These are phyloP conservation scores for Paratilapia polleni DNA, from an alignment of 2,113 vertebrate species.

Conservation along the genomic window DNA sequence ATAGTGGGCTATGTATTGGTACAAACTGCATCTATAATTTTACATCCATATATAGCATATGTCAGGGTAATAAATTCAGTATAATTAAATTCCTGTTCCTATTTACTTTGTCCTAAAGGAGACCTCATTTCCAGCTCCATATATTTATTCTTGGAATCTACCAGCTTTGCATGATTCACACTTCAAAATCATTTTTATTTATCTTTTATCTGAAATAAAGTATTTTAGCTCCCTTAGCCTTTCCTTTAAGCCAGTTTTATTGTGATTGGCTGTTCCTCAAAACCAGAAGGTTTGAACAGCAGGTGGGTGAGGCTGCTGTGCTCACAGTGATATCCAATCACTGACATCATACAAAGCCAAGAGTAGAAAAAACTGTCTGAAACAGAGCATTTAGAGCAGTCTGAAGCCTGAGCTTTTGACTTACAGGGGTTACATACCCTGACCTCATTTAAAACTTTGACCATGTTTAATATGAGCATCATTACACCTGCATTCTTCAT, in stretches of 20 bases:
- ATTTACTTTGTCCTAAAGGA: background rate
- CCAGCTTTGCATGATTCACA: background rate
- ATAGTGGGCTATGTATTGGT: background rate
- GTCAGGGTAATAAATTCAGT: background rate
- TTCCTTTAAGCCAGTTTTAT: background rate
- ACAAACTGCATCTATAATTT: background rate
- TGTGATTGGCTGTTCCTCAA: background rate
- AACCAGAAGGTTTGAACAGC: background rate
- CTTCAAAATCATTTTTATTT: background rate
- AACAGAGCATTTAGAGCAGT: background rate
- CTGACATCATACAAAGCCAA: background rate
- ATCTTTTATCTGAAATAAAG: background rate
- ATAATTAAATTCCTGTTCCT: background rate
- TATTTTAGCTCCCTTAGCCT: background rate
- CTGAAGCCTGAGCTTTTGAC: background rate
- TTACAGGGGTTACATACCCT: background rate
- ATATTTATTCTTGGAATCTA: background rate
- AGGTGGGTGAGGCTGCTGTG: background rate
- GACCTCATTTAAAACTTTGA: background rate
- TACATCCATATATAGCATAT: background rate
- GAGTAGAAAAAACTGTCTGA: background rate
- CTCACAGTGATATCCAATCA: background rate
- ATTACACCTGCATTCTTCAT: slow-evolving; percentile 81
- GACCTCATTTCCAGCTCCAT: background rate
- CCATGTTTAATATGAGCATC: background rate